Percentiles rank a stretch among this genome's conserved stretches.
Evolutionary conservation across 2,113 vertebrate genomes (phyloP).

Genomic region (Danionella cerebrum): DNA sequence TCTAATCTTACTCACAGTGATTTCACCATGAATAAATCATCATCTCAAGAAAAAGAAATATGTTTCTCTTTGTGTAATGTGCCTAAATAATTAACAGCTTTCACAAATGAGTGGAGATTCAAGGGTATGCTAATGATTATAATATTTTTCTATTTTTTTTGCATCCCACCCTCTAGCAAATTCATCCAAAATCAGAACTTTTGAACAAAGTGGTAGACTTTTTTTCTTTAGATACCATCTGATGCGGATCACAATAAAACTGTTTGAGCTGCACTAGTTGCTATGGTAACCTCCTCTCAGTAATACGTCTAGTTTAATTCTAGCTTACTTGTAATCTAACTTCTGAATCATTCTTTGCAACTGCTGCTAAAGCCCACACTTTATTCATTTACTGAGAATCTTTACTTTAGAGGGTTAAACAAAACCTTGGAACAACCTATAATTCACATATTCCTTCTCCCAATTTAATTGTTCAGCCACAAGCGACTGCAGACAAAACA

Average conservation of each 20-base stretch:
- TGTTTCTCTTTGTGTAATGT: no score
- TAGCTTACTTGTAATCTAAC: not conserved
- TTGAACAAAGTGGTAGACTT: no score
- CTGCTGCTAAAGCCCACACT: not conserved
- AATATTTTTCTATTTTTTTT: no score
- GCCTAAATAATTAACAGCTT: no score
- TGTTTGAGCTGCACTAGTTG: not conserved
- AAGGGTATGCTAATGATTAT: no score
- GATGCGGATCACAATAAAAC: not conserved
- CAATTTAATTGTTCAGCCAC: not conserved
- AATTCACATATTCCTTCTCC: not conserved
- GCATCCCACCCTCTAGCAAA: no score
- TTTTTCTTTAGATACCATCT: not conserved
- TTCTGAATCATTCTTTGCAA: not conserved
- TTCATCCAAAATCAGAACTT: no score
- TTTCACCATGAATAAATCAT: no score
- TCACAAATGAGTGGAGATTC: no score
- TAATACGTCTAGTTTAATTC: not conserved
- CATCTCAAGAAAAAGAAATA: no score
- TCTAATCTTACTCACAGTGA: no score
- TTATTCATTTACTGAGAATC: not conserved
- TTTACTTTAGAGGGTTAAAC: not conserved
- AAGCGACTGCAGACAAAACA: not conserved
- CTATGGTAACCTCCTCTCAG: constrained; percentile 4
- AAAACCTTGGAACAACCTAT: not conserved